Evolutionary conservation across 2,888 invertebrate species (phyloP), one percentile per base, ranked within the genome.

Genomic region (Macropis europaea): DNA sequence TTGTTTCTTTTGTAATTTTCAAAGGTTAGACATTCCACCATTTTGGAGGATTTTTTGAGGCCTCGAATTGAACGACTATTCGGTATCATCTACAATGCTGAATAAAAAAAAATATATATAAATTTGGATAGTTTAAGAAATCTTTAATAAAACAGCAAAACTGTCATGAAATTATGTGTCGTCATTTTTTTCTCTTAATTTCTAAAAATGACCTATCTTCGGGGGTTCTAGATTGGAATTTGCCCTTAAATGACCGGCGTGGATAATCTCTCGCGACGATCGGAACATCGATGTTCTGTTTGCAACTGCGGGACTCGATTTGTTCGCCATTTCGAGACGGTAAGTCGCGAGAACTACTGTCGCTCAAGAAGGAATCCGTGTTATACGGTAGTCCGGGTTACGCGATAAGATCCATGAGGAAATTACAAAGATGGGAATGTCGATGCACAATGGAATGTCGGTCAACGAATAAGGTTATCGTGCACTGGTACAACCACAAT

Each of bases 381-480:
- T 19, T 47, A n/a, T 26, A 19, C 9, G 3, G 13, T 9, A 62
- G 47, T 47, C 34, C 22, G n/a, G 62, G 24, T 47, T 53, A 19
- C 15, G n/a, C 11, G 45, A 67, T 47, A 53, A 64, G 42, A 26
- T 48, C 34, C 17, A 32, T 11, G n/a, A 15, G 28, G 4, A 26
- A 36, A 13, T 26, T 53, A 30, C 13, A 4, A 13, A 28, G 19
- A 45, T 15, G 53, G 22, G 45, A 45, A 62, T 62, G 54, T 62
- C n/a, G 45, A 47, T 62, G 28, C 9, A 38, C n/a, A 36, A 17
- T n/a, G 48, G 64, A 56, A 64, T 50, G 28, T 61, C 48, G 53
- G 61, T 67, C 47, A 61, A 61, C 38, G 13, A n/a, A 54, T 28
- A 42, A 54, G 47, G 47, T 62, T 61, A 52, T 52, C 43, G 60